Evolutionary conservation across 2,113 vertebrate genomes (phyloP).

Genomic region (Balaeniceps rex): DNA sequence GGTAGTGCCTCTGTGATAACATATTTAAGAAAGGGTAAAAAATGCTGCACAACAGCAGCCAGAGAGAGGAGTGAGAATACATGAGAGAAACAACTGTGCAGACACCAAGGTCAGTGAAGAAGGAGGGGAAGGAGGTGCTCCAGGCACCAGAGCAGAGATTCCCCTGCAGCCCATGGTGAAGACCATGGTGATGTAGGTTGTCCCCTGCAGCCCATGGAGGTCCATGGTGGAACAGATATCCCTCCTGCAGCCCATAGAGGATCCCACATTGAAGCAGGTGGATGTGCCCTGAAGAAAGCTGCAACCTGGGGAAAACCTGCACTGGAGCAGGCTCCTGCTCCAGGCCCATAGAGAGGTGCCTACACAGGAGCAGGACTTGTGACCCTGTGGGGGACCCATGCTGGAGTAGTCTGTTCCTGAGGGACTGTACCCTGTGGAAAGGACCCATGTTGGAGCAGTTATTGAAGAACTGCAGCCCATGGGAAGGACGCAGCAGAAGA

Average conservation of each 20-base stretch:
- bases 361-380: neutral
- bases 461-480: neutral
- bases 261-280: neutral
- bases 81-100: neutral
- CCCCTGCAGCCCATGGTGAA: neutral
- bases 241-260: neutral
- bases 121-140: fast-evolving
- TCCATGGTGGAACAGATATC: neutral
- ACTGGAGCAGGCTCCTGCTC: neutral
- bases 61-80: neutral
- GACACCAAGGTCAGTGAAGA: neutral
- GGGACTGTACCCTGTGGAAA: neutral
- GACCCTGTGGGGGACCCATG: neutral
- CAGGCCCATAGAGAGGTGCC: neutral
- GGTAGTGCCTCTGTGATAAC: neutral
- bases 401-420: neutral
- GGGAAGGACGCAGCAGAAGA: neutral
- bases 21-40: neutral
- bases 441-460: neutral
- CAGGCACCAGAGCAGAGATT: neutral
- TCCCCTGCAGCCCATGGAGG: neutral
- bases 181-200: neutral
- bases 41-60: neutral
- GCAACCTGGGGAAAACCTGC: neutral
- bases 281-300: neutral